Conservation (phyloP, 2,797 vertebrate genomes). For the Etheostoma nigrum region DNA sequence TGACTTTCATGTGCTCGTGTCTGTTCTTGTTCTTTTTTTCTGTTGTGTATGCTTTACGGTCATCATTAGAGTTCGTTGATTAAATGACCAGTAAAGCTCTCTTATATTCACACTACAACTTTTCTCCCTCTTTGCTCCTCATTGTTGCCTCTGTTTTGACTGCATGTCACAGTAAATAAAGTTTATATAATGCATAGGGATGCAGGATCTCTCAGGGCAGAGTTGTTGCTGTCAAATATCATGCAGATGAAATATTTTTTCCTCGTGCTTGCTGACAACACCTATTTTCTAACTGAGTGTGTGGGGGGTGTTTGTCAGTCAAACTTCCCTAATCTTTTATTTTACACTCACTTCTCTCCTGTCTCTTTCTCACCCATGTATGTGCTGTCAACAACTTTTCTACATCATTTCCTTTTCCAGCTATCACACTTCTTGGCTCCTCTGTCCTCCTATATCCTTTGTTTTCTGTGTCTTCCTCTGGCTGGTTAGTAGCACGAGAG, state of each 20-base stretch:
- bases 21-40: background rate
- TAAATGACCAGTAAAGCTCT: background rate
- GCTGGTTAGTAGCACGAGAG: background rate
- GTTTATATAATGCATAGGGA: constrained; percentile 24
- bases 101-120: background rate
- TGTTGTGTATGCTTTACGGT: background rate
- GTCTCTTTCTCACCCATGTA: constrained; percentile 22
- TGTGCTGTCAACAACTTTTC: constrained; percentile 44
- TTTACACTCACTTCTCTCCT: constrained; percentile 18
- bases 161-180: constrained; percentile 16
- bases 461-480: too few species aligned
- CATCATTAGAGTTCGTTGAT: background rate
- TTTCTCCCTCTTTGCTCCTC: background rate
- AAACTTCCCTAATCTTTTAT: constrained; percentile 20
- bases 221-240: constrained; percentile 47
- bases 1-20: background rate
- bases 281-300: constrained; percentile 13
- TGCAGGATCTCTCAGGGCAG: constrained; percentile 27
- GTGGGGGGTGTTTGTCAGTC: constrained; percentile 21
- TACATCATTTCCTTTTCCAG: constrained; percentile 23
- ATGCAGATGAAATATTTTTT: constrained; percentile 50
- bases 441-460: background rate
- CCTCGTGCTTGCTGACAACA: constrained; percentile 40
- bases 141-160: constrained; percentile 9
- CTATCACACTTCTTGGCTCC: background rate